phyloP scores from a whole-genome alignment of 2,888 invertebrate species.

The Leptopilina myrica region DNA sequence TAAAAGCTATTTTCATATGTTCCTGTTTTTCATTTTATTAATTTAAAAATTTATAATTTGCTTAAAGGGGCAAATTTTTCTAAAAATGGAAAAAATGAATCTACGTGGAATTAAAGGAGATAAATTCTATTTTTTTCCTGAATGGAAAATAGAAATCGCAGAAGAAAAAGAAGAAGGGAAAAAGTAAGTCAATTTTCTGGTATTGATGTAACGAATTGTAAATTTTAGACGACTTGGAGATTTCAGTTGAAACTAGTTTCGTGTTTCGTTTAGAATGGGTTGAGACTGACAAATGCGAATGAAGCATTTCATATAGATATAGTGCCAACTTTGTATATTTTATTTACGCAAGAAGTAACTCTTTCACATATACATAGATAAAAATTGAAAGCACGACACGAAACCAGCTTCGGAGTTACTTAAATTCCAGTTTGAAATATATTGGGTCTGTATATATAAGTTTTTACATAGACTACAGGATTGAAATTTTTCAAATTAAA shows the following conservation, averaged over 20 bases:
- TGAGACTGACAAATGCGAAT: slow-evolving; percentile 26
- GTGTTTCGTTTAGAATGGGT: slow-evolving; percentile 20
- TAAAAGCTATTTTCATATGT: too few relatives aligned
- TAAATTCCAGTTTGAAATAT: neutral
- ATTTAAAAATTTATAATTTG: too few relatives aligned
- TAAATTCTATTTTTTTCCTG: neutral
- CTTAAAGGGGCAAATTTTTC: too few relatives aligned
- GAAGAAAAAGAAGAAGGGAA: too few relatives aligned
- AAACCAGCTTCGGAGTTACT: neutral
- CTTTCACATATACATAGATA: neutral
- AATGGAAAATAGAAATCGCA: neutral
- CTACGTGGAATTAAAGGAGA: too few relatives aligned
- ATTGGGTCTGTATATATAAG: neutral
- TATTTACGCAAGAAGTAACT: slow-evolving; percentile 27
- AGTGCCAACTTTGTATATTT: neutral
- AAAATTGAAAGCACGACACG: slow-evolving; percentile 13
- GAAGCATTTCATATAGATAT: slow-evolving; percentile 10
- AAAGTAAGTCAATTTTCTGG: neutral
- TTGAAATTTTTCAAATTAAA: slow-evolving; percentile 11
- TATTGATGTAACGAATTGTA: slow-evolving; percentile 15
- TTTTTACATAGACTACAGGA: neutral
- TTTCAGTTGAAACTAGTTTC: slow-evolving; percentile 19
- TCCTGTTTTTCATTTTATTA: too few relatives aligned
- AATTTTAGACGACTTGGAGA: slow-evolving; percentile 17
- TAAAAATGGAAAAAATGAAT: too few relatives aligned